Percentiles rank a stretch among this genome's conserved stretches.
Conservation (phyloP, 2,797 vertebrate genomes). For the Anguilla megastoma region DNA sequence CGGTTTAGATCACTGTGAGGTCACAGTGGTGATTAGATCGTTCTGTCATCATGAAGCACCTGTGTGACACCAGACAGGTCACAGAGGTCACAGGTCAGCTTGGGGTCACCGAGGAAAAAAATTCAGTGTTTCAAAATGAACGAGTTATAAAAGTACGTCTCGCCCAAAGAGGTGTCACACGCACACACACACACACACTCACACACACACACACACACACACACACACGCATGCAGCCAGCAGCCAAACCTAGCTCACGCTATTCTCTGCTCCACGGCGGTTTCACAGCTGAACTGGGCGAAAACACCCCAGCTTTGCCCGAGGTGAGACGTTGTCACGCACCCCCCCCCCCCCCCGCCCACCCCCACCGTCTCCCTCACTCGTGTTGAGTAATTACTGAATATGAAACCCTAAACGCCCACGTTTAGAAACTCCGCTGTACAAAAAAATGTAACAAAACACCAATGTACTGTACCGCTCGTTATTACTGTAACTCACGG, state of each 20-base stretch:
- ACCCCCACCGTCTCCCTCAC: too few relatives aligned
- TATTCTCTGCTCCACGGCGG: slow-evolving; percentile 32
- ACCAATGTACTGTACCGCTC: too few relatives aligned
- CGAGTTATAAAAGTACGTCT: not conserved
- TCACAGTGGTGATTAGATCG: not conserved
- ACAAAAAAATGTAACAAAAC: too few relatives aligned
- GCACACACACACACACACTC: slow-evolving; percentile 13
- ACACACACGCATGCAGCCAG: not conserved
- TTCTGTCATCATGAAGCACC: not conserved
- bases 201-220: not conserved
- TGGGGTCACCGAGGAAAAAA: not conserved
- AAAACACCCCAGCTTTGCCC: not conserved
- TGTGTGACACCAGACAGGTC: not conserved
- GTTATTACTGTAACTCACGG: too few relatives aligned
- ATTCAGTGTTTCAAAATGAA: not conserved
- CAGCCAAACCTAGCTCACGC: slow-evolving; percentile 36
- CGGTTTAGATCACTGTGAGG: not conserved
- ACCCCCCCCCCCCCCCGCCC: not conserved
- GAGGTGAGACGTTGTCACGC: slow-evolving; percentile 35
- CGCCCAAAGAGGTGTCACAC: not conserved
- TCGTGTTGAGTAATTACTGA: not conserved
- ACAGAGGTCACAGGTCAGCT: not conserved
- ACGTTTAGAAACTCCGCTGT: too few relatives aligned
- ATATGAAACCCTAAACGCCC: not conserved
- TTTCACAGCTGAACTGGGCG: slow-evolving; percentile 18